Base-by-base conservation (phyloP, 2,113 vertebrate species). In the Anarrhichthys ocellatus region DNA sequence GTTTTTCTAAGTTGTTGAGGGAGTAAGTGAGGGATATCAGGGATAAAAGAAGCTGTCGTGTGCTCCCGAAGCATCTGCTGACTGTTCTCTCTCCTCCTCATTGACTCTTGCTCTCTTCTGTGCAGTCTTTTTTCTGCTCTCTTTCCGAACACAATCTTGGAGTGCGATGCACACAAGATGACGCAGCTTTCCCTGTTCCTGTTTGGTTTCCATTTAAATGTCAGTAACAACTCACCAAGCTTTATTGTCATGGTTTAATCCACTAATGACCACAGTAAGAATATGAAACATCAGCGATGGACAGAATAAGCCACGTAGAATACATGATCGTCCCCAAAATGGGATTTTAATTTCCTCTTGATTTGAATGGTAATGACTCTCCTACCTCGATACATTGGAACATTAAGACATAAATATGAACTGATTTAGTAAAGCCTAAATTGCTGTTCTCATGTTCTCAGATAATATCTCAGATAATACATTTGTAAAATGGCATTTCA, bases 11-110 rank as follows among this genome's bases (percentile, higher is more conserved):
- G 9, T 34, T 56, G 75, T 59, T 69, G 10, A 40, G 58, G 42
- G 42, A 71, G 7, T 59, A 42, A 27, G 18, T 48, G 32, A 50
- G 42, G 17, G 38, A 40, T 62, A 46, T 11, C 5, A 1, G 17
- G n/a, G 18, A 83, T 32, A 32, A 80, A 76, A 40, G 5, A 29
- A 34, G 15, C 32, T 18, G 29, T 17, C 56, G 17, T 72, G 48
- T 62, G 67, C 38, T 54, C 46, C 42, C 17, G 56, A 78, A 71
- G n/a, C 76, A 82, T 76, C 71, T 82, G 71, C 44, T 44, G 52
- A 62, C 6, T 48, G 52, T 65, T 29, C 62, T 62, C 18, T 42
- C 46, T 48, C 46, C 20, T 24, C n/a, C 44, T 54, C 13, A 1
- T 38, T 11, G 2, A 73, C 27, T 24, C 1, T 58, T 62, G 67